phyloP scores from a whole-genome alignment of 30 jellyfish, hydroid and myxozoan species.

The Hydractinia echinata region DNA sequence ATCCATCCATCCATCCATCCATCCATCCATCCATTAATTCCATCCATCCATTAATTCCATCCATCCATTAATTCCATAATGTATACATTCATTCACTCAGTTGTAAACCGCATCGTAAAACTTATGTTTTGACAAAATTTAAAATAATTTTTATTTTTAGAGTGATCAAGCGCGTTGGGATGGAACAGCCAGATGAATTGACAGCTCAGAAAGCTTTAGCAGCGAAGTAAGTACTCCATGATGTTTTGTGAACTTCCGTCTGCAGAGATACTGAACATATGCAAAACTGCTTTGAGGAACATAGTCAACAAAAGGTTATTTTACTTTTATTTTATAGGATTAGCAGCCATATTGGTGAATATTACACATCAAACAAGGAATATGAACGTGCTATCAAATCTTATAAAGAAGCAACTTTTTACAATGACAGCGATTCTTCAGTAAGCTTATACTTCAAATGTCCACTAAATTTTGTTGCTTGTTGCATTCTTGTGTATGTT shows the following conservation, averaged over 20 bases:
- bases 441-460: slow-evolving; percentile 29
- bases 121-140: neutral
- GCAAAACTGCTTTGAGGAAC: neutral
- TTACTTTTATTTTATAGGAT: slow-evolving; percentile 34
- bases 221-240: slow-evolving; percentile 48
- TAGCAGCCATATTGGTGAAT: slow-evolving; percentile 68
- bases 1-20: no score
- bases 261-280: neutral
- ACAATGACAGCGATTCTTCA: slow-evolving; percentile 55
- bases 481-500: neutral
- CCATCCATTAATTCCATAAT: no score
- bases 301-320: neutral
- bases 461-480: neutral
- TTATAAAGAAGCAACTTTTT: slow-evolving; percentile 71
- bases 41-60: no score
- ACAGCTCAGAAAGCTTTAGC: slow-evolving; percentile 71
- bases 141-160: slow-evolving; percentile 26
- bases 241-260: neutral
- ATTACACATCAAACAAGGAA: slow-evolving; percentile 50
- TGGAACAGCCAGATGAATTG: slow-evolving; percentile 85
- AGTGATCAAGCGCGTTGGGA: slow-evolving; percentile 77
- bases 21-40: no score
- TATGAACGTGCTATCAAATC: slow-evolving; percentile 71
- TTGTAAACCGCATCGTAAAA: neutral
- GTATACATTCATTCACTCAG: no score